Conservation (phyloP, 2,888 invertebrate genomes). For the Drosophila villosipedis region DNA sequence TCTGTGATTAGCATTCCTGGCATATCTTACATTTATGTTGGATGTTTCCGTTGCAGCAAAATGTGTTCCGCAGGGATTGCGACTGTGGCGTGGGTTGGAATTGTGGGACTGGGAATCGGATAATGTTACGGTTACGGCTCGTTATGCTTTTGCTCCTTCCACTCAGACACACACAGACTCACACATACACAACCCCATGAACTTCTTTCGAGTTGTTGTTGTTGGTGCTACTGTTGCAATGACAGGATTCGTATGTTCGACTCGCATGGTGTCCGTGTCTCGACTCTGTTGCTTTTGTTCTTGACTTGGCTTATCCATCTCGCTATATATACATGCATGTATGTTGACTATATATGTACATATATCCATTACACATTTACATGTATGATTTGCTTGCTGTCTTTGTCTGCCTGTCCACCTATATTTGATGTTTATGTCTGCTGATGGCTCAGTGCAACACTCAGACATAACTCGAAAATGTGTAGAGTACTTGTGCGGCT, state of each 20-base stretch:
- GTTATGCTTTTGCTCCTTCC: conserved; percentile 70
- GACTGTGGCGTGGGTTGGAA: conserved; percentile 6
- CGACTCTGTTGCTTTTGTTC: conserved; percentile 64
- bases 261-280: conserved; percentile 34
- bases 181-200: conserved; percentile 36
- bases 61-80: conserved; percentile 47
- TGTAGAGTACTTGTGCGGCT: conserved; percentile 66
- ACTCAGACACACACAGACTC: conserved; percentile 1
- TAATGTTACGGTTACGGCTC: conserved; percentile 82
- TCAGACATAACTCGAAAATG: conserved; percentile 49
- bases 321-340: background rate
- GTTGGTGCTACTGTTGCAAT: conserved; percentile 38
- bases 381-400: conserved; percentile 37
- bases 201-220: conserved; percentile 32
- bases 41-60: conserved; percentile 80
- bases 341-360: background rate
- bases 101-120: conserved; percentile 61
- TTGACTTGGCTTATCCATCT: conserved; percentile 44
- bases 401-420: conserved; percentile 66
- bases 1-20: conserved; percentile 82
- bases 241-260: conserved; percentile 33
- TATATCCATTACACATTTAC: conserved; percentile 48
- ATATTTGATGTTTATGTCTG: conserved; percentile 75
- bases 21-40: conserved; percentile 82
- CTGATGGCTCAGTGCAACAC: conserved; percentile 49